phyloP scores from a whole-genome alignment of 2,888 invertebrate genomes.

The Miltochrista miniata region DNA sequence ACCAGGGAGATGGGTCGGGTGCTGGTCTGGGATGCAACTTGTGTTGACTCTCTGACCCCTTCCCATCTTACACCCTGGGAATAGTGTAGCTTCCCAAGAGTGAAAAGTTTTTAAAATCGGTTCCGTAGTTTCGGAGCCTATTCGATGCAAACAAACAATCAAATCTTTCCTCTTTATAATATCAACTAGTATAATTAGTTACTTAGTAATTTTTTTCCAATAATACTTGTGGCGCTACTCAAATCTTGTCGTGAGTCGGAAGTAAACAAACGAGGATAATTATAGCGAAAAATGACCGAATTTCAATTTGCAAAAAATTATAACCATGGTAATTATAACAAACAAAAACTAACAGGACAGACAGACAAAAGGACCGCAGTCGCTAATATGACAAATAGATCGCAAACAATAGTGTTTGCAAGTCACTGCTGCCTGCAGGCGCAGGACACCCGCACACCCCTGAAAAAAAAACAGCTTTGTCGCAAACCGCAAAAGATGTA shows the following conservation, averaged over 20 bases:
- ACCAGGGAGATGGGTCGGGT: no score
- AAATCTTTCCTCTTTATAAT: no score
- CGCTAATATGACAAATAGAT: slow-evolving; percentile 60
- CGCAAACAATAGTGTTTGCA: slow-evolving; percentile 53
- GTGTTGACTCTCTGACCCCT: no score
- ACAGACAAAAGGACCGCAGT: slow-evolving; percentile 54
- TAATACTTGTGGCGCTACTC: neutral
- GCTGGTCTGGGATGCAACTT: no score
- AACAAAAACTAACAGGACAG: slow-evolving; percentile 36
- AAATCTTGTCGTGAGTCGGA: neutral
- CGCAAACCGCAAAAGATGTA: slow-evolving; percentile 57
- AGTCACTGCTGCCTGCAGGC: slow-evolving; percentile 56
- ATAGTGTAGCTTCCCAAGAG: no score
- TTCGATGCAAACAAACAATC: no score
- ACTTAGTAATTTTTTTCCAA: no score
- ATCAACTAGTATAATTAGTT: no score
- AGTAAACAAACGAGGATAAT: slow-evolving; percentile 7
- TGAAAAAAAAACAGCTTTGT: slow-evolving; percentile 56
- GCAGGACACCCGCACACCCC: slow-evolving; percentile 40
- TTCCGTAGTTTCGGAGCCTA: no score
- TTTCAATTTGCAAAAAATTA: slow-evolving; percentile 26
- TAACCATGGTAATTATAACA: slow-evolving; percentile 34
- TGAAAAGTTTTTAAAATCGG: no score
- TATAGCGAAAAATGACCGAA: slow-evolving; percentile 6
- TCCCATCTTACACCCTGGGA: no score